phyloP scores from a whole-genome alignment of 2,888 invertebrate species.

The Clostera curtula region DNA sequence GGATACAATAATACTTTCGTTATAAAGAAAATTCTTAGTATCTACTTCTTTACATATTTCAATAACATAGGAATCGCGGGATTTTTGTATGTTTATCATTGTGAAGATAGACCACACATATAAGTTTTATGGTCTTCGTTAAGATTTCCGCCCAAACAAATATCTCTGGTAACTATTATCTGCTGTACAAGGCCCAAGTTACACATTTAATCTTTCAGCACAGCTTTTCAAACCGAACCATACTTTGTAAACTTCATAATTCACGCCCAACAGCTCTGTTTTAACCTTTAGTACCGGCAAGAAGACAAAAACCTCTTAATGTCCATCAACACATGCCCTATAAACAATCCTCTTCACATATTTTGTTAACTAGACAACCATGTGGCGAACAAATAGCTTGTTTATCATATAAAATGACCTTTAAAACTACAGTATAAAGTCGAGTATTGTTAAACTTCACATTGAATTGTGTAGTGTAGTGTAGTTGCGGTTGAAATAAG shows the following conservation, averaged over 20 bases:
- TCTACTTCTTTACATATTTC: no score
- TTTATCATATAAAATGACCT: slow-evolving; percentile 22
- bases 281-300: slow-evolving; percentile 22
- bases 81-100: no score
- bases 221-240: slow-evolving; percentile 2
- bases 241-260: slow-evolving; percentile 1
- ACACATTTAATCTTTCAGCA: slow-evolving; percentile 5
- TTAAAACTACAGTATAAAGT: slow-evolving; percentile 28
- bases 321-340: slow-evolving; percentile 50
- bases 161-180: no score
- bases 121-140: no score
- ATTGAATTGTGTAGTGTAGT: slow-evolving; percentile 26
- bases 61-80: no score
- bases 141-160: no score
- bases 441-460: slow-evolving; percentile 29
- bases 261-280: slow-evolving; percentile 20
- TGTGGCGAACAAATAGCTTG: slow-evolving; percentile 34
- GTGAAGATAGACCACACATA: no score
- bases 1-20: no score
- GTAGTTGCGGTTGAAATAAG: no score
- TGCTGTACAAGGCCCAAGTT: no score
- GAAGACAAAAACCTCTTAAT: slow-evolving; percentile 41
- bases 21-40: no score
- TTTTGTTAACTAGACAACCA: slow-evolving; percentile 58
- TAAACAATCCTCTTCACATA: slow-evolving; percentile 57